phyloP scores from a whole-genome alignment of 1,140 invertebrate genomes.

The Myzus persicae region DNA sequence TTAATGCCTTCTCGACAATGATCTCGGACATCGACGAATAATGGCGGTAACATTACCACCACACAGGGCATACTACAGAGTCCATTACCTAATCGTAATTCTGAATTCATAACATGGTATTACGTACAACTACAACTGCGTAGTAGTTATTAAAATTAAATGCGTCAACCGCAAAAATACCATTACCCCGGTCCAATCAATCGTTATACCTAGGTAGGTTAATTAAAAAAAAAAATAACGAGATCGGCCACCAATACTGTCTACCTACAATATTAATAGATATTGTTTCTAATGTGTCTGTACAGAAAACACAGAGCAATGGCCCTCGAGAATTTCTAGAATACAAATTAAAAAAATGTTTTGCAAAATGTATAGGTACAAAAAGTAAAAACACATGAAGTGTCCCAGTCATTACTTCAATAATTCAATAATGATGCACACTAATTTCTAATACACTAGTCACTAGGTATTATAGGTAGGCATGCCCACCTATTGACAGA shows the following conservation, averaged over 20 bases:
- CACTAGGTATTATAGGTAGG: too few species aligned
- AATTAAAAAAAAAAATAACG: neutral
- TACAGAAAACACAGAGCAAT: too few species aligned
- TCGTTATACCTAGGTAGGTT: neutral
- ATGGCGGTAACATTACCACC: neutral
- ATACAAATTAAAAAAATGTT: neutral
- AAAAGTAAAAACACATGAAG: neutral
- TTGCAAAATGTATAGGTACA: neutral
- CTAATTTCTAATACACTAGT: too few species aligned
- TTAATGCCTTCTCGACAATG: neutral
- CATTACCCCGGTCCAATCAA: neutral
- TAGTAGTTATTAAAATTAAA: conserved; percentile 8
- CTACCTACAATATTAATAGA: neutral
- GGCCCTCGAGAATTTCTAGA: neutral
- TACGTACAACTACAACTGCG: too few species aligned
- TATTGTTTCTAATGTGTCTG: too few species aligned
- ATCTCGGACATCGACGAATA: neutral
- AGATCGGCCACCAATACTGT: neutral
- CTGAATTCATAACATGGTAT: neutral
- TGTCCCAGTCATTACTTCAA: neutral
- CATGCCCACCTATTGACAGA: neutral
- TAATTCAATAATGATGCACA: neutral
- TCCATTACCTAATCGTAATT: neutral
- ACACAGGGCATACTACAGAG: neutral
- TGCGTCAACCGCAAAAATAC: neutral